phyloP scores from a whole-genome alignment of 2,888 invertebrate genomes.

The Pollenia angustigena region DNA sequence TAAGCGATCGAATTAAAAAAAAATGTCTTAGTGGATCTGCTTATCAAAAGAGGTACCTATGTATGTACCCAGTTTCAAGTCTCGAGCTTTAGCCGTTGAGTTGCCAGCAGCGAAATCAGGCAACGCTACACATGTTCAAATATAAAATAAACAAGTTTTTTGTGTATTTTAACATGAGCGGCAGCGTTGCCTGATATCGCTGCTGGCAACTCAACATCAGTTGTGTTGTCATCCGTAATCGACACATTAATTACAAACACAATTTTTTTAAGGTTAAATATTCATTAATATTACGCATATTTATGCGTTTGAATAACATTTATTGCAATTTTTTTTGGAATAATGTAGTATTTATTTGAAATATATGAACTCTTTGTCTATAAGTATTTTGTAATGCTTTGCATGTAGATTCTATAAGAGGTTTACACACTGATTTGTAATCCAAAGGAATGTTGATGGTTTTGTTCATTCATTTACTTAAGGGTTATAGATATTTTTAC shows the following conservation, averaged over 20 bases:
- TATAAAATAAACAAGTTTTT: too few species aligned
- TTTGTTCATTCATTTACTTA: constrained; percentile 11
- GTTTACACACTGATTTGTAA: constrained; percentile 1
- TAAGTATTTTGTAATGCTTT: constrained; percentile 13
- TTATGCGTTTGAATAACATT: constrained; percentile 44
- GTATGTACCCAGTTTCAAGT: too few species aligned
- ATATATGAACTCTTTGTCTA: neutral
- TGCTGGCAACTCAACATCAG: too few species aligned
- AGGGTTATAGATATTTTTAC: neutral
- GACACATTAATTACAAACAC: neutral
- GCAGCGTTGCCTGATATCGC: too few species aligned
- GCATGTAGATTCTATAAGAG: neutral
- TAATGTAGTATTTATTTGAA: constrained; percentile 35
- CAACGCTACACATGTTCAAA: too few species aligned
- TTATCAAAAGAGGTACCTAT: too few species aligned
- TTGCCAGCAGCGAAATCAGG: too few species aligned
- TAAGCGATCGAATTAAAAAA: too few species aligned
- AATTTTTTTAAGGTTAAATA: constrained; percentile 55
- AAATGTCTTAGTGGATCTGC: too few species aligned
- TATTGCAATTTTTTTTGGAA: constrained; percentile 24
- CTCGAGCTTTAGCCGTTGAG: too few species aligned
- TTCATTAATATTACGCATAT: constrained; percentile 54
- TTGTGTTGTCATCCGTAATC: too few species aligned
- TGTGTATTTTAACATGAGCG: too few species aligned
- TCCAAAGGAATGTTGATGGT: constrained; percentile 47